Evolutionary conservation across 2,113 vertebrate genomes (phyloP).

Genomic region (Athene noctua): DNA sequence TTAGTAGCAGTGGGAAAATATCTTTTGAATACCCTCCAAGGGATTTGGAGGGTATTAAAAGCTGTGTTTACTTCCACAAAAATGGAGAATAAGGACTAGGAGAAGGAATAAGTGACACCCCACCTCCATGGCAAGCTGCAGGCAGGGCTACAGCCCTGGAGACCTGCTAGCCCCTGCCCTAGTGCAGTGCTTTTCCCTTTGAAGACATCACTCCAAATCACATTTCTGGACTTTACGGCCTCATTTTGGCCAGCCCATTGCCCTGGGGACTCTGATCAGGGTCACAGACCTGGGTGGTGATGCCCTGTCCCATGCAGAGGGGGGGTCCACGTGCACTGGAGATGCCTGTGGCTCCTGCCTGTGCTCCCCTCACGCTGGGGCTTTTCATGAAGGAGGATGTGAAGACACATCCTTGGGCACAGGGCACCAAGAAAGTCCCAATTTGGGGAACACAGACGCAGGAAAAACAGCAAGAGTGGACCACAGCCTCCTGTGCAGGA

Average conservation of each 20-base stretch:
- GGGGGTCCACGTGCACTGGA: fast-evolving
- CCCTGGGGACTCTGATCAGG: fast-evolving
- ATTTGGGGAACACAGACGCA: fast-evolving
- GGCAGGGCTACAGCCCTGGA: neutral
- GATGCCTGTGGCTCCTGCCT: neutral
- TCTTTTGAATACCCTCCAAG: neutral
- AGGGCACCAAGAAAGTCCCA: neutral
- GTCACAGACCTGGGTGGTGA: neutral
- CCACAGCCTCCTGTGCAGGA: fast-evolving
- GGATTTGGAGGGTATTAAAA: conserved; percentile 7
- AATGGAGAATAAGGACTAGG: neutral
- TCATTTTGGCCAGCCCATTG: neutral
- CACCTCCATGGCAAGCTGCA: neutral
- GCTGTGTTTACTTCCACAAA: neutral
- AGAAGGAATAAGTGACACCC: neutral
- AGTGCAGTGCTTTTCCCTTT: neutral
- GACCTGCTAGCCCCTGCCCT: too few relatives aligned
- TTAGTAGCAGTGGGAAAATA: neutral
- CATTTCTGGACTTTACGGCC: neutral
- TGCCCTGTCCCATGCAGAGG: neutral
- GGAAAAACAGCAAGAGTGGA: neutral
- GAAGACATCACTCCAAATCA: neutral
- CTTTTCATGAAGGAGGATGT: neutral
- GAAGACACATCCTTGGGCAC: neutral
- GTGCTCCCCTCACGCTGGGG: neutral